Conservation (phyloP, 2,113 vertebrate species). For the Dascyllus trimaculatus region DNA sequence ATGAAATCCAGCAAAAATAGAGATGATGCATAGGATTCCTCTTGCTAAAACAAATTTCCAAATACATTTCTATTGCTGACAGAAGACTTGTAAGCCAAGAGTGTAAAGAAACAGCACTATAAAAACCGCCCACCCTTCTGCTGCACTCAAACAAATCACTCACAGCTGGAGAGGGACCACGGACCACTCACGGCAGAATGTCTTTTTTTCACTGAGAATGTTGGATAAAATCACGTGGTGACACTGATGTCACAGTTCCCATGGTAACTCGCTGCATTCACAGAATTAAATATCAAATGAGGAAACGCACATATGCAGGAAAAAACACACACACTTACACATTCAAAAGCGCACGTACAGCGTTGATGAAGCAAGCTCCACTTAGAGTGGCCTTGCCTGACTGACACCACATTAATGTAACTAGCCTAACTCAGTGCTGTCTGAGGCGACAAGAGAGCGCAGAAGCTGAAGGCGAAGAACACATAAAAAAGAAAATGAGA, state of each 20-base stretch:
- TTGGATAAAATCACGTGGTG: constrained; percentile 52
- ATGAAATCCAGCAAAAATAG: constrained; percentile 10
- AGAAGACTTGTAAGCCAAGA: constrained; percentile 1
- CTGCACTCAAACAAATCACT: constrained; percentile 52
- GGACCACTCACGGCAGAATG: constrained; percentile 47
- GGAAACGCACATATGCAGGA: constrained; percentile 21
- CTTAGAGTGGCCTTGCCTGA: constrained; percentile 23
- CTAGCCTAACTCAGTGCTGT: constrained; percentile 1
- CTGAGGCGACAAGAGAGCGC: background rate
- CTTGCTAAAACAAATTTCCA: constrained; percentile 6
- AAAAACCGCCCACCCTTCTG: constrained; percentile 28
- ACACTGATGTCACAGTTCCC: constrained; percentile 73
- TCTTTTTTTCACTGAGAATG: constrained; percentile 24
- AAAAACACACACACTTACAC: constrained; percentile 7
- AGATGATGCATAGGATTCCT: background rate
- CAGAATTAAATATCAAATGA: constrained; percentile 29
- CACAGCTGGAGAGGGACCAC: constrained; percentile 44
- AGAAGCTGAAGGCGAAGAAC: background rate
- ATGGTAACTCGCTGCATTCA: constrained; percentile 70
- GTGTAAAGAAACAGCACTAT: constrained; percentile 17
- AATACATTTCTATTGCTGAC: constrained; percentile 10
- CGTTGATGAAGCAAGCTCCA: constrained; percentile 28
- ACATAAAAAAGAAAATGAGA: background rate
- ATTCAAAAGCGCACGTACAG: constrained; percentile 26
- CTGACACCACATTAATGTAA: background rate